Percentiles rank a stretch among this genome's conserved stretches.
phyloP scores from a whole-genome alignment of 2,113 vertebrate genomes.

The Neolamprologus devosi region DNA sequence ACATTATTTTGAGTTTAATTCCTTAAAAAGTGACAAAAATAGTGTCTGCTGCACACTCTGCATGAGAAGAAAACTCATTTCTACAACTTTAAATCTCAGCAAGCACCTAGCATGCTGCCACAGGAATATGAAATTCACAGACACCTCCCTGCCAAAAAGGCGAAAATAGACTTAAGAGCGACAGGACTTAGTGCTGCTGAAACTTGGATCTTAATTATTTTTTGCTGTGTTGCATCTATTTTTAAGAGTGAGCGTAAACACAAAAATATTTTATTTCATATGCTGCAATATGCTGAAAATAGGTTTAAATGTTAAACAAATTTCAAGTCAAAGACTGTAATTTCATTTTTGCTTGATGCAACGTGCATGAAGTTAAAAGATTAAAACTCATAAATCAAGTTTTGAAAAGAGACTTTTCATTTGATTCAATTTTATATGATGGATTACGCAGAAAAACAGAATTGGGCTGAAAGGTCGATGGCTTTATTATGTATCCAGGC shows the following conservation, averaged over 20 bases:
- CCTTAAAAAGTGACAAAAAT: background rate
- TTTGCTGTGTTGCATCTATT: background rate
- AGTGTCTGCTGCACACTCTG: rapidly evolving
- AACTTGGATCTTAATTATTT: rapidly evolving
- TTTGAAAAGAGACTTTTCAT: background rate
- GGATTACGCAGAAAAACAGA: background rate
- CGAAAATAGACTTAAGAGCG: rapidly evolving
- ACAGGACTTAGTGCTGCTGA: background rate
- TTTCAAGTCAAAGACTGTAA: background rate
- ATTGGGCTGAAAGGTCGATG: rapidly evolving
- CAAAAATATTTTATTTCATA: background rate
- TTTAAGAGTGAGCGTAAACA: background rate
- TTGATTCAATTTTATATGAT: background rate
- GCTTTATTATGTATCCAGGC: background rate
- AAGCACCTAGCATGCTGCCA: background rate
- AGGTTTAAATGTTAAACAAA: background rate
- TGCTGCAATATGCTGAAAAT: background rate
- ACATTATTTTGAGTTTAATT: background rate
- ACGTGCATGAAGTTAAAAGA: background rate
- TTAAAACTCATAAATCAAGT: background rate
- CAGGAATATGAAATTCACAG: background rate
- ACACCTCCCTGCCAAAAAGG: background rate
- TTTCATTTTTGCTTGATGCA: background rate
- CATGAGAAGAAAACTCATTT: background rate
- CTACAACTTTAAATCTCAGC: background rate